Evolutionary conservation across 2,888 invertebrate species (phyloP).

Genomic region (Apoda limacodes): DNA sequence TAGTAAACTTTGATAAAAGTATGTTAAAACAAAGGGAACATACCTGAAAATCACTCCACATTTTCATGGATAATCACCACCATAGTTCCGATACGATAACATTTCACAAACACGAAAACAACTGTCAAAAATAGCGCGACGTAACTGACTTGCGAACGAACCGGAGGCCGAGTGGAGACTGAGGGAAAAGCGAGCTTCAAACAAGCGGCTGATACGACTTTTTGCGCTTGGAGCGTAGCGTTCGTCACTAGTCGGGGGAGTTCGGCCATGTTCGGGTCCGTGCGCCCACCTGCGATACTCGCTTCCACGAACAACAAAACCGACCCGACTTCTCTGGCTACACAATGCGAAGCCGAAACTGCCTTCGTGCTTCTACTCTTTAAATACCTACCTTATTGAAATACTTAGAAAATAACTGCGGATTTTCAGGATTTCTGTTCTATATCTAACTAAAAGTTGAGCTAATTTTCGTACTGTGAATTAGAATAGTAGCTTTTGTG

Average conservation of each 20-base stretch:
- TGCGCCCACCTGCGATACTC: slow-evolving; percentile 60
- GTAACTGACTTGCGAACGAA: slow-evolving; percentile 46
- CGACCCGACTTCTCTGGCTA: slow-evolving; percentile 29
- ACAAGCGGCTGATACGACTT: slow-evolving; percentile 21
- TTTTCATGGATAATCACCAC: slow-evolving; percentile 69
- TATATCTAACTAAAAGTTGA: no score
- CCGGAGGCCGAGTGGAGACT: slow-evolving; percentile 62
- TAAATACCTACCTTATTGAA: slow-evolving; percentile 28
- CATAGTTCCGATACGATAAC: slow-evolving; percentile 69
- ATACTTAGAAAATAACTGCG: slow-evolving; percentile 30
- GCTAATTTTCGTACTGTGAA: no score
- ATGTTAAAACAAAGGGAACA: no score
- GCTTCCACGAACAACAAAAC: slow-evolving; percentile 60
- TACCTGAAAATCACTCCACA: slow-evolving; percentile 70
- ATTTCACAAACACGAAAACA: slow-evolving; percentile 68
- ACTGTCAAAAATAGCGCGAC: slow-evolving; percentile 60
- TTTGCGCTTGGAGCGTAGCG: slow-evolving; percentile 10
- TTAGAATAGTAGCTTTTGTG: no score
- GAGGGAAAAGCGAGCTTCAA: slow-evolving; percentile 29
- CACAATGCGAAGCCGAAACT: slow-evolving; percentile 31
- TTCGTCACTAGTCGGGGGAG: slow-evolving; percentile 26
- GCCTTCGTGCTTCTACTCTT: neutral
- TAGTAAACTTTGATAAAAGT: no score
- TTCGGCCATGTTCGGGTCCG: slow-evolving; percentile 29
- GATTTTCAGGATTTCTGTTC: slow-evolving; percentile 18